phyloP scores from a whole-genome alignment of 1,140 invertebrate species.

The Belonocnema kinseyi region DNA sequence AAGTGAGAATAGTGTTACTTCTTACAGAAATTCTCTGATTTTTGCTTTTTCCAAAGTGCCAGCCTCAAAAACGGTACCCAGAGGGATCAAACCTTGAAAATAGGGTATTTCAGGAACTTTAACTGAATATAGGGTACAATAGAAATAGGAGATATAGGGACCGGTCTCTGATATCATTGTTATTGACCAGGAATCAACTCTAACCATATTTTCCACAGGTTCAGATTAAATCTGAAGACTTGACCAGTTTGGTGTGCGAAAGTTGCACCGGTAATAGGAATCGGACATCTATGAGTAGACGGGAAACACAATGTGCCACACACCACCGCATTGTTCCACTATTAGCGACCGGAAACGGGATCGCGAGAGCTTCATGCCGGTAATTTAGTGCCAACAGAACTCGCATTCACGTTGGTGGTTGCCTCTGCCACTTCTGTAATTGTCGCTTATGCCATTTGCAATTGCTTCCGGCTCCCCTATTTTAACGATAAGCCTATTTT shows the following conservation, averaged over 20 bases:
- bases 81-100: too few species aligned
- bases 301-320: conserved; percentile 47
- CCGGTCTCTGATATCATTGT: too few species aligned
- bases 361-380: conserved; percentile 46
- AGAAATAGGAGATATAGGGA: too few species aligned
- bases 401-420: conserved; percentile 33
- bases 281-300: conserved; percentile 2
- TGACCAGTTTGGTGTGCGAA: not conserved
- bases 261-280: not conserved
- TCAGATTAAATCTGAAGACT: not conserved
- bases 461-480: not conserved
- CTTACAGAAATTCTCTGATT: too few species aligned
- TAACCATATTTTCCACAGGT: not conserved
- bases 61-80: too few species aligned
- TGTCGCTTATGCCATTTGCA: conserved; percentile 9
- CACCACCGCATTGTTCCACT: conserved; percentile 48
- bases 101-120: too few species aligned
- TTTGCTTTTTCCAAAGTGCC: too few species aligned
- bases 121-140: too few species aligned
- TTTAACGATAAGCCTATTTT: not conserved
- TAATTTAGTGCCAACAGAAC: conserved; percentile 47
- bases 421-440: conserved; percentile 33
- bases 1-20: too few species aligned
- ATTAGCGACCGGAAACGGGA: conserved; percentile 52
- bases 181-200: too few species aligned